Base-by-base conservation (phyloP, 2,113 vertebrate species). In the Nasalis larvatus region DNA sequence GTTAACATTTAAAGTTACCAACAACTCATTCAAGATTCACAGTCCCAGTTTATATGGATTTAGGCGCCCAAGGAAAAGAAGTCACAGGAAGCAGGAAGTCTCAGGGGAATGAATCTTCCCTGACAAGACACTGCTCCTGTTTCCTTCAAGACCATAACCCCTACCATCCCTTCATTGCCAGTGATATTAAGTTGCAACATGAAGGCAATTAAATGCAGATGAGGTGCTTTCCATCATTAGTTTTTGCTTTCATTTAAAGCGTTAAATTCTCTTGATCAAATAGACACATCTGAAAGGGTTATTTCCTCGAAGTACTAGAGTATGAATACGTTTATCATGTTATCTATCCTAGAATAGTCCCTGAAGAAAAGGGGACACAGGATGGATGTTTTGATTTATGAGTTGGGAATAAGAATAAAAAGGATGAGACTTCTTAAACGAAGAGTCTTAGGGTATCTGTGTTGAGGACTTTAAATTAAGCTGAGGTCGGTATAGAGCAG, bases 181-280 rank as follows among this genome's bases (percentile, higher is more conserved):
- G 21, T 35, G 27, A 49, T 56, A 21, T 18, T 52, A 56, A 54
- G 56, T 17, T 23, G 4, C 35, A 40, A 87, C 86, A 23, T 6
- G 27, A 90, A 85, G 18, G 56, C 27, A 66, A 11, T 84, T 71
- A 80, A 69, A 54, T 18, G 52, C n/a, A 82, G 40, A 77, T 1
- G 3, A 49, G 14, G 20, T 58, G 2, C 9, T 42, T 92, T n/a
- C 14, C 42, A 63, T 49, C 25, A 20, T 37, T 42, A 80, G 23
- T 30, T 11, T 84, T 69, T 89, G 45, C 68, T 95, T 83, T 87
- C 54, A 58, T 83, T 74, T 69, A 84, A 84, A 45, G 40, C 12
- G 30, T 54, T 73, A 66, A 69, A 56, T n/a, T 58, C 37, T 91
- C 18, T 23, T 3, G 2, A 52, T 85, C 58, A 86, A 74, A 89